Evolutionary conservation across 2,888 invertebrate species (phyloP).

Genomic region (Synergus gifuensis): DNA sequence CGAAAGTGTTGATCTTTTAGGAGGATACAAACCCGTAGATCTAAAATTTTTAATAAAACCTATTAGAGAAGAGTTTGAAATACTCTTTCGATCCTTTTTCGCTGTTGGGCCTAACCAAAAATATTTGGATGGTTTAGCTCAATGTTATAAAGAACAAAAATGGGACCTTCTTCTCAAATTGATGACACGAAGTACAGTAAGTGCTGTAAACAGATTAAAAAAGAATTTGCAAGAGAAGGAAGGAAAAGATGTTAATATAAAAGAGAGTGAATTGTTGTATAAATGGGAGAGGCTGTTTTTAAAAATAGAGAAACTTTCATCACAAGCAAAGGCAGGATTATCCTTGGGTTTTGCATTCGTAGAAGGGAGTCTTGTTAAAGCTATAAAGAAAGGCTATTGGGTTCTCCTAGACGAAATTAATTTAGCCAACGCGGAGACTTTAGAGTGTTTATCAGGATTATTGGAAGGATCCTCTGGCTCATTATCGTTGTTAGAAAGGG

Average conservation of each 20-base stretch:
- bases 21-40: constrained; percentile 98
- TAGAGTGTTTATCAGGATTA: constrained; percentile 95
- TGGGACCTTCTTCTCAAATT: constrained; percentile 86
- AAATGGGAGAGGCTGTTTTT: constrained; percentile 71
- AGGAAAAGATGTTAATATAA: constrained; percentile 27
- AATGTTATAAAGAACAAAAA: constrained; percentile 85
- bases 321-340: constrained; percentile 86
- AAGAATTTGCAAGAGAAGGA: constrained; percentile 24
- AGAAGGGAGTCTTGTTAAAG: constrained; percentile 95
- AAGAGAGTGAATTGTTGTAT: constrained; percentile 48
- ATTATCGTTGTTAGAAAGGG: constrained; percentile 91
- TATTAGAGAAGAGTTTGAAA: constrained; percentile 89
- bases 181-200: constrained; percentile 85
- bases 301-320: constrained; percentile 85
- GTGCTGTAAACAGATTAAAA: constrained; percentile 82
- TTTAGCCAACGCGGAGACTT: constrained; percentile 96
- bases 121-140: constrained; percentile 89
- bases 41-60: constrained; percentile 90
- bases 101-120: constrained; percentile 87
- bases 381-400: constrained; percentile 96
- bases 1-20: constrained; percentile 96
- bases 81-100: constrained; percentile 89
- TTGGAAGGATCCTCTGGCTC: constrained; percentile 90
- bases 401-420: constrained; percentile 98
- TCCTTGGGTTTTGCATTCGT: constrained; percentile 93